Percentiles rank a stretch among this genome's conserved stretches.
phyloP scores from a whole-genome alignment of 30 jellyfish, hydroid and myxozoan genomes.

The Pelagia noctiluca region DNA sequence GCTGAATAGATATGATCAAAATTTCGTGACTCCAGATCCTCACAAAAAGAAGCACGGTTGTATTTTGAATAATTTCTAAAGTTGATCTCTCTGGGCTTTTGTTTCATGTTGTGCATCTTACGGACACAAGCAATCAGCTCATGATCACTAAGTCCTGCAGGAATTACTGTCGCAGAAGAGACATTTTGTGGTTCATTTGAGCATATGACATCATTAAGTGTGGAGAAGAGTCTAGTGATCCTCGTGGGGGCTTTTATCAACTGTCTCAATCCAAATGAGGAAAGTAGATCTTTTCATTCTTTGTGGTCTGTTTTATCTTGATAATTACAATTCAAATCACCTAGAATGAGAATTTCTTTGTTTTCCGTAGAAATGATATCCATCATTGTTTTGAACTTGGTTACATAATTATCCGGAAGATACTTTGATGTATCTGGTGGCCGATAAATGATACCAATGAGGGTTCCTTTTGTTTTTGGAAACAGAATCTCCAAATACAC shows the following conservation, averaged over 20 bases:
- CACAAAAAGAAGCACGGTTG: conserved; percentile 62
- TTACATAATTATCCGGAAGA: conserved; percentile 27
- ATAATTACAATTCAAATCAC: conserved; percentile 47
- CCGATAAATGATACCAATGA: conserved; percentile 54
- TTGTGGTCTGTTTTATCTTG: conserved; percentile 42
- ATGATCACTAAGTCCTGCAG: conserved; percentile 72
- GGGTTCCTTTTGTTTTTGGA: conserved; percentile 41
- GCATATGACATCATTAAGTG: conserved; percentile 8
- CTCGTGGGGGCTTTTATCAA: conserved; percentile 48
- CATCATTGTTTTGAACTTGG: conserved; percentile 32
- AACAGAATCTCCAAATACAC: conserved; percentile 49
- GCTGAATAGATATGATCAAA: conserved; percentile 50
- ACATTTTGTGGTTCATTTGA: conserved; percentile 27
- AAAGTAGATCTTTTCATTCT: conserved; percentile 39
- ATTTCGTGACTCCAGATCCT: conserved; percentile 38
- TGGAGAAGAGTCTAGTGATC: conserved; percentile 39
- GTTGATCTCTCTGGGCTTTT: conserved; percentile 43
- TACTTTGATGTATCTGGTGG: conserved; percentile 58
- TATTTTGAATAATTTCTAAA: conserved; percentile 68
- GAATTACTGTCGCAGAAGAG: conserved; percentile 52
- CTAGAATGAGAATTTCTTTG: conserved; percentile 30
- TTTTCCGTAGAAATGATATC: conserved; percentile 29
- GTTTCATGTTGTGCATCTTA: conserved; percentile 56
- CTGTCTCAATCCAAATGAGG: conserved; percentile 46
- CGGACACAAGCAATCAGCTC: conserved; percentile 69